These are phyloP conservation scores for Lamellibrachia columna DNA, from an alignment of 2,888 invertebrate genomes.

Conservation along the genomic window DNA sequence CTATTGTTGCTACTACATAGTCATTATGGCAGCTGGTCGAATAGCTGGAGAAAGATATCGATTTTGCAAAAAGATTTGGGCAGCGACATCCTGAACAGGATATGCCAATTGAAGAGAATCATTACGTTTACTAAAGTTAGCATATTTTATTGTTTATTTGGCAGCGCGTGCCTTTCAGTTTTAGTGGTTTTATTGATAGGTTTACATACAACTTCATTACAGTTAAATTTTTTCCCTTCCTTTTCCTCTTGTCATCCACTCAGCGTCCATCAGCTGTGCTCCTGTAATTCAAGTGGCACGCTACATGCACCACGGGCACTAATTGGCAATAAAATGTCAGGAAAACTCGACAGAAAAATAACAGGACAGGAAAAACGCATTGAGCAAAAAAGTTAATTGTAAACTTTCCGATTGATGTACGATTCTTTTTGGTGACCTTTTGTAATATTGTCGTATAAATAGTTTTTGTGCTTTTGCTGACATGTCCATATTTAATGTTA, in stretches of 20 bases:
- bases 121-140: no score
- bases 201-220: neutral
- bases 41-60: no score
- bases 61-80: no score
- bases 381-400: neutral
- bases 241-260: neutral
- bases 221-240: neutral
- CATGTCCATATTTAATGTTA: neutral
- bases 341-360: conserved; percentile 5
- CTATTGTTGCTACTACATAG: no score
- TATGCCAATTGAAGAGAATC: no score
- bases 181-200: neutral
- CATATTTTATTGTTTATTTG: neutral
- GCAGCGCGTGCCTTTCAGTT: neutral
- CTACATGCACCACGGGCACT: neutral
- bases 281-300: neutral
- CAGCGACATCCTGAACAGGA: no score
- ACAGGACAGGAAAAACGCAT: neutral
- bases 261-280: neutral
- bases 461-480: neutral
- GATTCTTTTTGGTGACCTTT: neutral
- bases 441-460: neutral
- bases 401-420: neutral
- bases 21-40: no score
- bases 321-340: conserved; percentile 12